Percentiles rank a stretch among this genome's conserved stretches.
Evolutionary conservation across 2,797 vertebrate genomes (phyloP).

Genomic region (Ibycter americanus): DNA sequence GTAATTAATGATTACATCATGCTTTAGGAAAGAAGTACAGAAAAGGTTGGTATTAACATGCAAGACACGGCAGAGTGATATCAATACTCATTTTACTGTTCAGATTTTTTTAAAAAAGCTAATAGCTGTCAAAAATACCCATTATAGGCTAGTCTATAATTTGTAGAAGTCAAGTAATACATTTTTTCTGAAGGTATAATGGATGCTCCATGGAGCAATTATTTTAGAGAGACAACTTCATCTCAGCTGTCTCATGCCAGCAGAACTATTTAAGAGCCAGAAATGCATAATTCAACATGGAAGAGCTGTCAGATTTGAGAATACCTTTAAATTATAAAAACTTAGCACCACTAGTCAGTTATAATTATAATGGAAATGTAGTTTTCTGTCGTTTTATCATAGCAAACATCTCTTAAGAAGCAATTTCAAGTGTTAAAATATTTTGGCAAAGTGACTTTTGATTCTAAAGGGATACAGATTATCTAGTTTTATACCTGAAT

Average conservation of each 20-base stretch:
- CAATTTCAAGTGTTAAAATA: slow-evolving; percentile 83
- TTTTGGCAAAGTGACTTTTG: slow-evolving; percentile 84
- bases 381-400: slow-evolving; percentile 82
- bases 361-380: slow-evolving; percentile 84
- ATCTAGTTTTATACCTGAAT: slow-evolving; percentile 81
- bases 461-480: slow-evolving; percentile 79
- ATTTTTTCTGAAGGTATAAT: slow-evolving; percentile 87
- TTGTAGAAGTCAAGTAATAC: slow-evolving; percentile 87
- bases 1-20: slow-evolving; percentile 80
- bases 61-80: slow-evolving; percentile 75
- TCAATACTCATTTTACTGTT: slow-evolving; percentile 83
- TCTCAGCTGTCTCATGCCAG: slow-evolving; percentile 83
- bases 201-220: slow-evolving; percentile 86
- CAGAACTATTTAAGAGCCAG: slow-evolving; percentile 85
- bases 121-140: slow-evolving; percentile 87
- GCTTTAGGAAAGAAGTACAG: slow-evolving; percentile 64
- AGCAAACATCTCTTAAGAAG: slow-evolving; percentile 81
- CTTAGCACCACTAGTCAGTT: slow-evolving; percentile 79
- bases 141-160: slow-evolving; percentile 86
- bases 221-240: slow-evolving; percentile 88
- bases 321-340: slow-evolving; percentile 88
- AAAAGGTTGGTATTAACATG: slow-evolving; percentile 78
- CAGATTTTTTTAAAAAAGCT: slow-evolving; percentile 78
- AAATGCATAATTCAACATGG: slow-evolving; percentile 84
- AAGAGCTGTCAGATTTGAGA: slow-evolving; percentile 82